Conservation (phyloP, 2,888 invertebrate species). For the Xestobium rufovillosum region DNA sequence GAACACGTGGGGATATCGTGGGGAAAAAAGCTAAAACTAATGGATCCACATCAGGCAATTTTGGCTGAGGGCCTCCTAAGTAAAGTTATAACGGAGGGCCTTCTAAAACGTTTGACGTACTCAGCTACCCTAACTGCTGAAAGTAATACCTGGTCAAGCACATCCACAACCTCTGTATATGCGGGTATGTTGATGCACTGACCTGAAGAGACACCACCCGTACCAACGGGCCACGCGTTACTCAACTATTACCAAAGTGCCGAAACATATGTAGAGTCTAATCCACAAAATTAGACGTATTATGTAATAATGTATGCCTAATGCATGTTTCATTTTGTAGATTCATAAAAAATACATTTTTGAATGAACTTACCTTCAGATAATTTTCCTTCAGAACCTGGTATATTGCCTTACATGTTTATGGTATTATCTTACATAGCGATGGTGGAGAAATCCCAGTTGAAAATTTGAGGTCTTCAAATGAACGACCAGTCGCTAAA, state of each 20-base stretch:
- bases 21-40: slow-evolving; percentile 9
- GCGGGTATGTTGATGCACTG: too few relatives aligned
- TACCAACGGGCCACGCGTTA: too few relatives aligned
- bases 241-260: too few relatives aligned
- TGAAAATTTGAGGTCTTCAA: slow-evolving; percentile 6
- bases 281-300: too few relatives aligned
- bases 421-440: slow-evolving; percentile 4
- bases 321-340: neutral
- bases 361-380: neutral
- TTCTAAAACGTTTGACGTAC: slow-evolving; percentile 8
- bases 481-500: slow-evolving; percentile 4
- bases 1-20: slow-evolving; percentile 8
- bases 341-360: too few relatives aligned
- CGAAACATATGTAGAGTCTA: neutral
- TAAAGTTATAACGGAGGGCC: slow-evolving; percentile 8
- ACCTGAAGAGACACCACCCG: too few relatives aligned
- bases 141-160: too few relatives aligned
- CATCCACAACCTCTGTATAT: too few relatives aligned
- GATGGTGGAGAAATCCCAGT: slow-evolving; percentile 2
- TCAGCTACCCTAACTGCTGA: too few relatives aligned
- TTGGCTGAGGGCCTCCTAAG: slow-evolving; percentile 9
- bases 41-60: slow-evolving; percentile 7
- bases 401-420: slow-evolving; percentile 1
- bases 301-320: neutral
- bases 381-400: neutral